Evolutionary conservation across 92 coral and sea anemone genomes (phyloP), one percentile per base, ranked within the genome.

Genomic region (Palythoa grandiflora): DNA sequence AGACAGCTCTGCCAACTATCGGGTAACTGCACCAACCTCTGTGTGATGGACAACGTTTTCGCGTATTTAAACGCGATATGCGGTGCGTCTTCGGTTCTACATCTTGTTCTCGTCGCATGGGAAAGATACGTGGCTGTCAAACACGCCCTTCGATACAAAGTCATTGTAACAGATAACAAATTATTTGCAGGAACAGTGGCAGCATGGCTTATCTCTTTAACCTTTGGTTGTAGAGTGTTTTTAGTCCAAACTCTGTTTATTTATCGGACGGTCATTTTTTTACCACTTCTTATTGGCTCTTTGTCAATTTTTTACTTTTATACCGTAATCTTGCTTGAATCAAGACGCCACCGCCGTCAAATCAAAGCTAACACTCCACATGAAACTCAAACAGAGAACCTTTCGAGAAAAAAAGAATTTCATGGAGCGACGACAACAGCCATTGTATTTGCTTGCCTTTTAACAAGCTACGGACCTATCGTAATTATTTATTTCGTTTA

Each of bases 101-200:
- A 77, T 77, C 16, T 55, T 35, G 54, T 59, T 5, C 68, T 78
- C 40, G 36, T 55, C 47, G 68, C 83, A 53, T 55, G 70, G 83
- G 83, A 78, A 78, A 78, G 83, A 78, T 78, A 78, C 83, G 38
- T 78, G 6, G 83, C 83, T 36, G 61, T 78, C 14, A 53, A 53
- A 13, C 83, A 52, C 83, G 68, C 83, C 12, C 66, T 78, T 40
- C 83, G 39, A 54, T 78, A 78, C 68, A 55, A 36, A 55, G 68
- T 78, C 14, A 38, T 78, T 54, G 68, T 78, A 78, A 78, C 83
- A 54, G 55, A 59, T 15, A 54, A 55, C 54, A 78, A 38, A 36
- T 14, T 55, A 9, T 6, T 54, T 2, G 21, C 47, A 78, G 83
- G 68, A 36, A 36, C 68, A 16, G 35, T 78, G 35, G 19, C 50